Evolutionary conservation across 2,113 vertebrate species (phyloP).

Genomic region (Dicaeum eximium): DNA sequence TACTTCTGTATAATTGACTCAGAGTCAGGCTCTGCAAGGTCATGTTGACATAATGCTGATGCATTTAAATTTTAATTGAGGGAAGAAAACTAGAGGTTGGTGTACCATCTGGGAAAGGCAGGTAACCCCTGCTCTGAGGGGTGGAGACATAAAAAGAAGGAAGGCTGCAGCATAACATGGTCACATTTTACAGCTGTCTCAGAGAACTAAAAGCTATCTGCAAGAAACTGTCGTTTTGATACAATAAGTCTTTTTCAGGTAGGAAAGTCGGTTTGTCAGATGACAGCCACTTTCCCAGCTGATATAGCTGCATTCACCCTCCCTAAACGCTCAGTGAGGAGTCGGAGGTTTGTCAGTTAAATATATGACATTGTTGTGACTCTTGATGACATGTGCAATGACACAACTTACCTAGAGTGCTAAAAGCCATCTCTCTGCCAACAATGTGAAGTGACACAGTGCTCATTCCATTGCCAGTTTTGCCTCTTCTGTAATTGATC

Average conservation of each 20-base stretch:
- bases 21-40: not conserved
- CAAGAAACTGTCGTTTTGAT: constrained; percentile 2
- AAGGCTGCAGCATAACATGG: not conserved
- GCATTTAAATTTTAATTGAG: not conserved
- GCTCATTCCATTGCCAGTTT: not conserved
- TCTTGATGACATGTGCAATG: constrained; percentile 20
- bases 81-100: not conserved
- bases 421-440: constrained; percentile 29
- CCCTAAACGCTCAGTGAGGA: not conserved
- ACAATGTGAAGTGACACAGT: not conserved
- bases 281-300: not conserved
- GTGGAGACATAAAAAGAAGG: not conserved
- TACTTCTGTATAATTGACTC: not conserved
- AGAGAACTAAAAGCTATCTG: not conserved
- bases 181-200: not conserved
- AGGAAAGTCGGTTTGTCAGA: not conserved
- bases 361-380: constrained; percentile 37
- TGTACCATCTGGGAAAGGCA: not conserved
- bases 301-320: not conserved
- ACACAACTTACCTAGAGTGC: not conserved
- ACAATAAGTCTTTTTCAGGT: not conserved
- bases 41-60: not conserved
- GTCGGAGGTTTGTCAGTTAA: constrained; percentile 15
- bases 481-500: not conserved
- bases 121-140: not conserved